Evolutionary conservation across 2,113 vertebrate species (phyloP).

Genomic region (Haemorhous mexicanus): DNA sequence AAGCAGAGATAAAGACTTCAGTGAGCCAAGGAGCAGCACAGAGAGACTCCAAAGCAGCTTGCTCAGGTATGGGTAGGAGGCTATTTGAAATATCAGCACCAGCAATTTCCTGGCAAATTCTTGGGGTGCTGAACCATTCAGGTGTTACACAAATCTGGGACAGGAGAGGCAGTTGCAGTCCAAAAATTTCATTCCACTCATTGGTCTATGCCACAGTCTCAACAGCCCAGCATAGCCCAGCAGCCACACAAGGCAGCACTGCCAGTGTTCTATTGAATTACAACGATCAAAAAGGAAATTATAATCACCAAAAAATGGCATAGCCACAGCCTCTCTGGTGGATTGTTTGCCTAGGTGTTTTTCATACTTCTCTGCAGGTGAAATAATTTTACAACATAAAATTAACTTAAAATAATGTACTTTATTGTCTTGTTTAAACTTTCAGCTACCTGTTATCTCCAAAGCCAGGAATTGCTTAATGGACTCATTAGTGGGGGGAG

Average conservation of each 20-base stretch:
- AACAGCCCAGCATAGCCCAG: background rate
- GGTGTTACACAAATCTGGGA: background rate
- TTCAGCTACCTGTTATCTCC: background rate
- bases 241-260: background rate
- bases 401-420: background rate
- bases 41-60: background rate
- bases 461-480: background rate
- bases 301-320: background rate
- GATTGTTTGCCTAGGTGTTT: background rate
- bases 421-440: background rate
- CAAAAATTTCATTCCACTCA: background rate
- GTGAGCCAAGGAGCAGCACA: background rate
- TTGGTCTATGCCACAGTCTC: background rate
- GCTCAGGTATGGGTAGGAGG: background rate
- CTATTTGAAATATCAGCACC: background rate
- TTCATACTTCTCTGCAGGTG: background rate
- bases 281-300: background rate
- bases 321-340: background rate
- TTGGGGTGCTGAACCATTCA: background rate
- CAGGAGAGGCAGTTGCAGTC: background rate
- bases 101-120: background rate
- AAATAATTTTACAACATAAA: background rate
- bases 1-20: background rate
- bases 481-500: accelerated
- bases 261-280: background rate